Evolutionary conservation across 2,888 invertebrate genomes (phyloP).

Genomic region (Clusia tigrina): DNA sequence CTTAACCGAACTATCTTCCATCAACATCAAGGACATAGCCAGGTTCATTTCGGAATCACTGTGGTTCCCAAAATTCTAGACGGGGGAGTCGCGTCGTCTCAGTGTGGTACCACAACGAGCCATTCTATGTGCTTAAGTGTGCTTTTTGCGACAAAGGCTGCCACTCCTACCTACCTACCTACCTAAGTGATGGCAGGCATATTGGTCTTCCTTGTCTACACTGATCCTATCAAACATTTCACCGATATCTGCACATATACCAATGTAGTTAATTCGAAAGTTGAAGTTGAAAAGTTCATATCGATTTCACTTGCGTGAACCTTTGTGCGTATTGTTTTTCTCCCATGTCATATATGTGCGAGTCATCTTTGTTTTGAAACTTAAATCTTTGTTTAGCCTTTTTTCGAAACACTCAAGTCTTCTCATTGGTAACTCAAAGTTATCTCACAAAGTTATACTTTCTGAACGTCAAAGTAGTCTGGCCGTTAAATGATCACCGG

Average conservation of each 20-base stretch:
- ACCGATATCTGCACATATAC: conserved; percentile 42
- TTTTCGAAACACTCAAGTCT: conserved; percentile 36
- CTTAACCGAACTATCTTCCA: too few species aligned
- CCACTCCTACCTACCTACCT: too few species aligned
- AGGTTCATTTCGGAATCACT: too few species aligned
- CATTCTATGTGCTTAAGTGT: too few species aligned
- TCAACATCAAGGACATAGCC: too few species aligned
- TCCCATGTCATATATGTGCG: conserved; percentile 24
- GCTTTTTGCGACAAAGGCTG: too few species aligned
- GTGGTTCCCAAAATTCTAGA: too few species aligned
- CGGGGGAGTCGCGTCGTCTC: too few species aligned
- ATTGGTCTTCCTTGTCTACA: conserved; percentile 43
- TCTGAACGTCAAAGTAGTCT: conserved; percentile 39
- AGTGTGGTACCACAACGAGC: too few species aligned
- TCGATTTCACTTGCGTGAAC: conserved; percentile 21
- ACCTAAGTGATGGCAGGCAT: too few species aligned
- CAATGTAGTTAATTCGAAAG: conserved; percentile 51
- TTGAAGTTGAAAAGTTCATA: conserved; percentile 41
- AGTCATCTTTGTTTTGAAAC: conserved; percentile 18
- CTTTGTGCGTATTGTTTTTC: conserved; percentile 30
- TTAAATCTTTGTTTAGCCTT: conserved; percentile 30
- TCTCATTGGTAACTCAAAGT: conserved; percentile 30
- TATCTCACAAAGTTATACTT: conserved; percentile 38
- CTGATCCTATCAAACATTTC: conserved; percentile 46
- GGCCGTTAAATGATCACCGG: conserved; percentile 28